Base-by-base conservation (phyloP, 2,888 invertebrate species). In the Hecatera dysodea region DNA sequence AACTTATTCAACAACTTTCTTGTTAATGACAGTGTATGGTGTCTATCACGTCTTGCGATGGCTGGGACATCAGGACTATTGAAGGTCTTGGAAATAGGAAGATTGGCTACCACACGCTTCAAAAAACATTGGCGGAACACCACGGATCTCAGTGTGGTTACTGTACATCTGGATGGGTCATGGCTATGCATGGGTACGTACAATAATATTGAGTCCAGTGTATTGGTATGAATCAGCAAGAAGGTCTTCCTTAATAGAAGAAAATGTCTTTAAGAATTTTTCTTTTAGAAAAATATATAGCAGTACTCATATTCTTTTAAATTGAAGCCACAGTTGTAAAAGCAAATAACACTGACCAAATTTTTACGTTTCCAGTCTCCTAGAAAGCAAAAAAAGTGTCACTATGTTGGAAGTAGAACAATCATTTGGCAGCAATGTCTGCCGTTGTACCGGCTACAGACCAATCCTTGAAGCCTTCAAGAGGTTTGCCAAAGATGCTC, bases 401-500 rank as follows among this genome's bases (percentile, higher is more conserved):
- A 96, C 97, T 0, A 96, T 96, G 96, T 90, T 96, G 72, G 96
- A 97, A 81, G 96, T 98, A 9, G 98, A 98, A 89, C 96, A 97
- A 76, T 96, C 97, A 0, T 97, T 98, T 82, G 97, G 97, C n/a
- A 97, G 97, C 48, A 97, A 98, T 81, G 96, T 98, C 53, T 98
- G 98, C 81, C 95, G 98, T 48, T 98, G 98, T 84, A 98, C 98
- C 1, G 97, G 97, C 1, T 97, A 97, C 83, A 91, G 97, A 59
- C 96, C 97, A 0, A 97, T 97, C 53, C 75, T 96, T 3, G 96
- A 97, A 72, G 97, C 97, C 1, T 97, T 97, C 87, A 97, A 97
- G 84, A 96, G 96, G 0, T 94, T 97, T 60, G 96, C 96, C 6
- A 92, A 85, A 64, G 96, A 96, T 81, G 92, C 94, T 4, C 88